These are phyloP conservation scores for Salvelinus fontinalis DNA, from an alignment of 2,113 vertebrate species.

Conservation along the genomic window DNA sequence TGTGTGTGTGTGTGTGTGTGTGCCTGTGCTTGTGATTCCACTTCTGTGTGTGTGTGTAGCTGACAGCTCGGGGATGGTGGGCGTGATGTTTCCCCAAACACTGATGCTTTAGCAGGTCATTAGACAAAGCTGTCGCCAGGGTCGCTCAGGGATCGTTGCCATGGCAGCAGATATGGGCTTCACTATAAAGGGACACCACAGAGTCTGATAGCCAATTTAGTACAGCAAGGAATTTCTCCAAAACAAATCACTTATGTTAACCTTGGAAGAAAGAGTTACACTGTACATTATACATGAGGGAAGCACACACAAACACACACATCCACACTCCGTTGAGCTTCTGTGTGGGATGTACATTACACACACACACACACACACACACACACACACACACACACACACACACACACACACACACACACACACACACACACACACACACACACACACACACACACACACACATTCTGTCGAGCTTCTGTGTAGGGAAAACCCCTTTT, in stretches of 20 bases:
- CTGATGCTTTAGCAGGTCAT: conserved; percentile 20
- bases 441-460: conserved; percentile 4
- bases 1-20: too few species aligned
- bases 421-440: conserved; percentile 3
- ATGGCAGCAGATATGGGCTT: conserved; percentile 11
- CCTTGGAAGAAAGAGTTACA: not conserved
- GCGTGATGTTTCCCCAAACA: not conserved
- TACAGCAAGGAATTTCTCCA: not conserved
- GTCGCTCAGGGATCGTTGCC: conserved; percentile 9
- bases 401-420: not conserved
- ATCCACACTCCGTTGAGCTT: not conserved
- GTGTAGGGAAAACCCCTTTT: not conserved
- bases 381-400: conserved; percentile 2
- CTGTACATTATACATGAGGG: not conserved
- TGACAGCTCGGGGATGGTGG: conserved; percentile 4
- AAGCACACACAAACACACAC: conserved; percentile 12
- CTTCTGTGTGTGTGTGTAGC: not conserved
- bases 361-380: too few species aligned
- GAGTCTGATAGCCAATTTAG: conserved; percentile 14
- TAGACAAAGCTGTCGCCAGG: conserved; percentile 26
- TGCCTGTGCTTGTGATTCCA: not conserved
- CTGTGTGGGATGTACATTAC: too few species aligned
- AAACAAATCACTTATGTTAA: conserved; percentile 37
- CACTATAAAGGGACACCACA: not conserved
- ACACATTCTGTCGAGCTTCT: not conserved